phyloP scores from a whole-genome alignment of 1,140 invertebrate genomes.

The Oreohelix idahoensis region DNA sequence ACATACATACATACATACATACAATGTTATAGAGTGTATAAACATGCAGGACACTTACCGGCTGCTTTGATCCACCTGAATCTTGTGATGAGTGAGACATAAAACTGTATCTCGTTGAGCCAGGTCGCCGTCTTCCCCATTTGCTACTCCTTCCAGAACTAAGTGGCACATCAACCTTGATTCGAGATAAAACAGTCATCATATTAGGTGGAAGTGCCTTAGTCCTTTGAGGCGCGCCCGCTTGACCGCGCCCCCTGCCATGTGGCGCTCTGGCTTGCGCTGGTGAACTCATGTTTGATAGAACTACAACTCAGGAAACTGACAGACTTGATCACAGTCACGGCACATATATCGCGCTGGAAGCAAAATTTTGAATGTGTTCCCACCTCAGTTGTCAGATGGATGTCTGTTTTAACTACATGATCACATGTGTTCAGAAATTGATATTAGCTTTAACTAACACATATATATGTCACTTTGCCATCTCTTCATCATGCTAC shows the following conservation, averaged over 20 bases:
- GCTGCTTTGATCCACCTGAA: constrained; percentile 39
- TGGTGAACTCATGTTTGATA: constrained; percentile 13
- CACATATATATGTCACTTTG: neutral
- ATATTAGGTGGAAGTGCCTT: constrained; percentile 41
- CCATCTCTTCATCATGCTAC: neutral
- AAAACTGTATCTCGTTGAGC: constrained; percentile 49
- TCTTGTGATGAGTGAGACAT: constrained; percentile 45
- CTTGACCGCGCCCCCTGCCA: constrained; percentile 10
- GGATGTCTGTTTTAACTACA: too few relatives aligned
- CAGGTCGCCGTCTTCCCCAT: constrained; percentile 32
- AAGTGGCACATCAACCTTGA: constrained; percentile 53
- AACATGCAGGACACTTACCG: neutral
- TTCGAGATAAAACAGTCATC: constrained; percentile 53
- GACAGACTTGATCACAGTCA: neutral
- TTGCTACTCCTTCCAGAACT: constrained; percentile 7
- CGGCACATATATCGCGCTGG: neutral
- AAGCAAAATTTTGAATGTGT: neutral
- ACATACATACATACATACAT: neutral
- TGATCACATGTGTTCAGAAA: too few relatives aligned
- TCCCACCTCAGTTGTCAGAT: neutral
- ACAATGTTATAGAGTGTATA: too few relatives aligned
- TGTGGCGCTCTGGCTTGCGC: neutral
- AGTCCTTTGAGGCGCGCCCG: constrained; percentile 1
- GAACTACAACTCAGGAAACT: neutral
- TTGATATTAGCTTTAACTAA: neutral